Base-by-base conservation (phyloP, 2,888 invertebrate genomes). In the Pelosia muscerda region DNA sequence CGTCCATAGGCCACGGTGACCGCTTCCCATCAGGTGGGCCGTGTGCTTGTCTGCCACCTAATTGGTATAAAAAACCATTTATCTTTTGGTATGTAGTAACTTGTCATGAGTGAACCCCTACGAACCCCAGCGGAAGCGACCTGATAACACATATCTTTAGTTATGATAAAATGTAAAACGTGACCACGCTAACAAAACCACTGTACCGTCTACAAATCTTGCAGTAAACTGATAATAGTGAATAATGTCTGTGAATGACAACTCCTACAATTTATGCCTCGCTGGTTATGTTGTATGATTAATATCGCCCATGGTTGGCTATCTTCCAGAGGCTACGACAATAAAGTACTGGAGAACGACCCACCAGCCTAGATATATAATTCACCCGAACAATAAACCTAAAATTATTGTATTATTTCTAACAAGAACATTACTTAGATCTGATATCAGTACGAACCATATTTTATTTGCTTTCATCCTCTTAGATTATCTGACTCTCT, bases 261-360 rank as follows among this genome's bases (percentile, higher is more conserved):
- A 62, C 54, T 62, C 23, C 53, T 23, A 25, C 66, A 66, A 79
- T 77, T 67, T 68, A 74, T 66, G 59, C 65, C 61, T 23, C 34
- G 55, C 34, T 58, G 59, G 22, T 68, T 28, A n/a, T n/a, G n/a
- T n/a, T n/a, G n/a, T n/a, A 79, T 70, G 71, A 77, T 66, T 68
- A 65, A 79, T 63, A 62, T n/a, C 53, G 26, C 22, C 53, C 25
- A 2, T 22, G 25, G 53, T 64, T 77, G 77, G 80, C 77, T 26
- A 22, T 38, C 19, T 61, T 72, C 80, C 75, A 77, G 49, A n/a
- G n/a, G 49, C 49, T 61, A 19, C 15, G 34, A 23, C 23, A 55
- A 13, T 61, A 63, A 63, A 34, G 53, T 63, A 49, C 65, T 66
- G 59, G 61, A 22, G 31, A 49, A 68, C 49, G 64, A 25, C 22